These are phyloP conservation scores for Chrysomela aeneicollis DNA, from an alignment of 2,888 invertebrate genomes.

Conservation along the genomic window DNA sequence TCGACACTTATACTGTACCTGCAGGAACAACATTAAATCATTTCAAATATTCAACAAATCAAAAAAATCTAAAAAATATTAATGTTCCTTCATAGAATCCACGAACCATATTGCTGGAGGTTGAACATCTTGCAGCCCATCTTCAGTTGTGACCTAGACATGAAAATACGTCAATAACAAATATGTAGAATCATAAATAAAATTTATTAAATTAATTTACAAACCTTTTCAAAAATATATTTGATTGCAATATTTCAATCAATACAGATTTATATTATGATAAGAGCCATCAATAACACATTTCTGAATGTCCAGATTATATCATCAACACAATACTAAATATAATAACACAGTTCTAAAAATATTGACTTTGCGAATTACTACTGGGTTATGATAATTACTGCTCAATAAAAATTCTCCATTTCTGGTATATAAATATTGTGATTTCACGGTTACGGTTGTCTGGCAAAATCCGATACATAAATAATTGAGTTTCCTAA, in stretches of 20 bases:
- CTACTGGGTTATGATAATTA: too few species aligned
- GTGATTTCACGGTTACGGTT: too few species aligned
- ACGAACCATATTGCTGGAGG: conserved; percentile 5
- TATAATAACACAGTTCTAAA: background rate
- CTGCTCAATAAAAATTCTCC: too few species aligned
- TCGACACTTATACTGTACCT: conserved; percentile 36
- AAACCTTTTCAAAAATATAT: background rate
- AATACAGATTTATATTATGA: too few species aligned
- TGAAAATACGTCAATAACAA: conserved; percentile 14
- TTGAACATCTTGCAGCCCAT: background rate
- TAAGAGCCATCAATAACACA: background rate
- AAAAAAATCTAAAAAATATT: conserved; percentile 25
- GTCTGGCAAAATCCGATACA: too few species aligned
- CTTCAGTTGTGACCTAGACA: conserved; percentile 20
- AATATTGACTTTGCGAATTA: too few species aligned
- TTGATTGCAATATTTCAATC: too few species aligned
- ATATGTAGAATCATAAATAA: background rate
- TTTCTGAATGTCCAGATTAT: background rate
- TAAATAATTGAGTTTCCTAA: too few species aligned
- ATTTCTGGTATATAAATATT: too few species aligned
- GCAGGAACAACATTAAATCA: conserved; percentile 15
- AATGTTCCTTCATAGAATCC: conserved; percentile 15
- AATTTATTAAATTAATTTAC: background rate
- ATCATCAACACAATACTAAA: background rate
- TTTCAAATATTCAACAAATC: conserved; percentile 24